phyloP scores from a whole-genome alignment of 1,140 invertebrate genomes.

The Adelges cooleyi region DNA sequence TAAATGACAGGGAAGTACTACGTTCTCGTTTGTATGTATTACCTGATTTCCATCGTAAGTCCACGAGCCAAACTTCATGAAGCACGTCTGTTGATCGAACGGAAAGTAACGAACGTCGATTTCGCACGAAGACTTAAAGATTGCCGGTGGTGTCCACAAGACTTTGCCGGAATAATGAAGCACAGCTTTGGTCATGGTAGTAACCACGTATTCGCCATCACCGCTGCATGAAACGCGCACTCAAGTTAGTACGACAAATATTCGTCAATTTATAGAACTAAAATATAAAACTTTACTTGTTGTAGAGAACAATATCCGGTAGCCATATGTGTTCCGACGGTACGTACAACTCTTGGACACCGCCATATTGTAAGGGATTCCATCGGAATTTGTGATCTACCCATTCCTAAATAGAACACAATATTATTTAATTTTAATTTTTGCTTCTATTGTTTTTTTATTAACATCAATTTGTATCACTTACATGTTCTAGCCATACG shows the following conservation, averaged over 20 bases:
- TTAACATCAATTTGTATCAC: too few relatives aligned
- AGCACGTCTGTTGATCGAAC: constrained; percentile 92
- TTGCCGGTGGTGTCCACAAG: constrained; percentile 81
- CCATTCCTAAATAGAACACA: constrained; percentile 88
- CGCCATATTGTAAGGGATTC: constrained; percentile 90
- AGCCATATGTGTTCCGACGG: constrained; percentile 89
- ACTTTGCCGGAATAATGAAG: too few relatives aligned
- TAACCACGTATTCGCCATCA: constrained; percentile 94
- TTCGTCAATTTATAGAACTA: not conserved
- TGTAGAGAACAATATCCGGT: constrained; percentile 90
- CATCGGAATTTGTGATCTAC: constrained; percentile 93
- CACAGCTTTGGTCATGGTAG: constrained; percentile 94
- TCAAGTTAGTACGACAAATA: not conserved
- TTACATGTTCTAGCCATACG: constrained; percentile 89
- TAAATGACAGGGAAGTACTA: too few relatives aligned
- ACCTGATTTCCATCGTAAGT: constrained; percentile 93
- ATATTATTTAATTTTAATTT: constrained; percentile 12
- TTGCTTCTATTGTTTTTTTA: too few relatives aligned
- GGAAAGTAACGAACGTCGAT: constrained; percentile 94
- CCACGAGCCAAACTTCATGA: constrained; percentile 96
- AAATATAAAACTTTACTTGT: constrained; percentile 55
- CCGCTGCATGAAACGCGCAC: constrained; percentile 55
- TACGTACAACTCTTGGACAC: constrained; percentile 81
- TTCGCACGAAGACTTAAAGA: constrained; percentile 97
- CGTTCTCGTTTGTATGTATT: too few relatives aligned